phyloP scores from a whole-genome alignment of 2,797 vertebrate genomes.

The Sus cebifrons region DNA sequence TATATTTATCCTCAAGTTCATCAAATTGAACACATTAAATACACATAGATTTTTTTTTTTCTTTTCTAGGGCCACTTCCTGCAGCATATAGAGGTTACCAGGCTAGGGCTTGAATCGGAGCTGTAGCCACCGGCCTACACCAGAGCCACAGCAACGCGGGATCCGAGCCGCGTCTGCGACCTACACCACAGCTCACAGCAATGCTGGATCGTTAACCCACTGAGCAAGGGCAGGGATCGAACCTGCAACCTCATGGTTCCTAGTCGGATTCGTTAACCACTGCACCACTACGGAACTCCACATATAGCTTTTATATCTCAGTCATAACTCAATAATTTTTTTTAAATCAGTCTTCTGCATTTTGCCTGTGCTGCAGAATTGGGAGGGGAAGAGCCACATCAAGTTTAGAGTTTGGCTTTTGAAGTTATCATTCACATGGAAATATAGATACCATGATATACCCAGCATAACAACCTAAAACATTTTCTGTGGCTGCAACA shows the following conservation, averaged over 20 bases:
- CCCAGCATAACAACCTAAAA: background rate
- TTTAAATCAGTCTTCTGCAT: background rate
- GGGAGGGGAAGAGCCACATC: background rate
- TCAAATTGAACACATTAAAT: constrained; percentile 1
- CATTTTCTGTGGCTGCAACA: background rate
- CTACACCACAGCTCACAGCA: no score
- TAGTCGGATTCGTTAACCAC: no score
- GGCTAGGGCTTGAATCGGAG: no score
- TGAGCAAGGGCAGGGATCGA: no score
- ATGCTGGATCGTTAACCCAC: no score
- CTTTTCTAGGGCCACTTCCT: no score
- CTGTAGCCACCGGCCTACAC: no score
- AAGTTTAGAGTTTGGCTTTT: background rate
- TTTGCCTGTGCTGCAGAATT: constrained; percentile 4
- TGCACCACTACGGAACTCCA: no score
- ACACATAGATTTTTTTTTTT: background rate
- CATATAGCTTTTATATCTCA: background rate
- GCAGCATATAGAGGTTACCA: no score
- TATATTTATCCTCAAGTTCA: background rate
- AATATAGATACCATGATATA: background rate
- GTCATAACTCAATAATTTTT: background rate
- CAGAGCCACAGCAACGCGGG: no score
- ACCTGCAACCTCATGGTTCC: no score
- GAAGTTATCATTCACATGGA: background rate
- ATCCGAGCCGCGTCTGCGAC: no score